Evolutionary conservation across 2,797 vertebrate species (phyloP).

Genomic region (Phrynocephalus vlangalii): DNA sequence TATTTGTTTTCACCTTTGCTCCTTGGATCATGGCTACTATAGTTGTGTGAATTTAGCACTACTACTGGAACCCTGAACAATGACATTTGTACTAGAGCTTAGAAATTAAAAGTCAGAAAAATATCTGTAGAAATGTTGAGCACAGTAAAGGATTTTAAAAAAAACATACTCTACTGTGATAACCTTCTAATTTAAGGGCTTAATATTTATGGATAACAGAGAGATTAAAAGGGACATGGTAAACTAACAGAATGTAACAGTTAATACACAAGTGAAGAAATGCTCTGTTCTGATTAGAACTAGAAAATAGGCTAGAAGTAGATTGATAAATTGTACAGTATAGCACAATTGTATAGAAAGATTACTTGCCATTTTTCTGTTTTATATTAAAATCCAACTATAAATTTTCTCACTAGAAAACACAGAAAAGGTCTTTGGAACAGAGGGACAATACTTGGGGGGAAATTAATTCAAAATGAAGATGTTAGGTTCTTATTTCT

Average conservation of each 20-base stretch:
- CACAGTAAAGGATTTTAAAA: background rate
- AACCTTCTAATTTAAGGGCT: background rate
- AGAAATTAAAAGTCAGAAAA: background rate
- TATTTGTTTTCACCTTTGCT: background rate
- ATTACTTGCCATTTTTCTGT: slow-evolving; percentile 28
- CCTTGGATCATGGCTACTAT: background rate
- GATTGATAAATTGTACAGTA: background rate
- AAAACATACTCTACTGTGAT: background rate
- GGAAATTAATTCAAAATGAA: background rate
- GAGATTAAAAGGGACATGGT: background rate
- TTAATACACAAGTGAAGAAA: slow-evolving; percentile 15
- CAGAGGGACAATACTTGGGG: background rate
- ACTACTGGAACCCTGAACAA: rapidly evolving
- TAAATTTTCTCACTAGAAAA: background rate
- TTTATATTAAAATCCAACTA: background rate
- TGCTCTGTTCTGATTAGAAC: slow-evolving; percentile 2
- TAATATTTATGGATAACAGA: background rate
- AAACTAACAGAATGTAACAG: background rate
- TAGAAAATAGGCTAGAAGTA: background rate
- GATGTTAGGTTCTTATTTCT: background rate
- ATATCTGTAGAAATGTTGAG: background rate
- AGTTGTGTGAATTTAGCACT: slow-evolving; percentile 18
- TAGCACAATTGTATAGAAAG: background rate
- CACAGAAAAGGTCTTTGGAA: slow-evolving; percentile 31
- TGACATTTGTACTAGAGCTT: background rate